phyloP scores from a whole-genome alignment of 2,888 invertebrate species.

The Acanthosepion lycidas region DNA sequence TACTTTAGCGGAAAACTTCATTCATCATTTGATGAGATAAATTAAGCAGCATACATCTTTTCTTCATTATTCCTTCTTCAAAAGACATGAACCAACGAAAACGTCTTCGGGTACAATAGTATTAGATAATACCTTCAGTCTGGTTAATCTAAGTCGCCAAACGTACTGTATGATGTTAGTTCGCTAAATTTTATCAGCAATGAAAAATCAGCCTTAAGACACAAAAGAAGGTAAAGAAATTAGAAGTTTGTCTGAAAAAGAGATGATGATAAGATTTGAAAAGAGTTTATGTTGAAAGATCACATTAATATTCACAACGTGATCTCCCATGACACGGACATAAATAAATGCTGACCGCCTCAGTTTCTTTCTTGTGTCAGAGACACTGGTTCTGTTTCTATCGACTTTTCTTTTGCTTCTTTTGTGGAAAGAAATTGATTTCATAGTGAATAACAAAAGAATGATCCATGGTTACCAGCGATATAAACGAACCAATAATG shows the following conservation, averaged over 20 bases:
- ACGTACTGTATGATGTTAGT: neutral
- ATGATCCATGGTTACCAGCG: neutral
- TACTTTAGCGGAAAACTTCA: too few species aligned
- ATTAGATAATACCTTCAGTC: neutral
- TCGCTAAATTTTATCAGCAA: neutral
- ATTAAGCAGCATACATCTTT: too few species aligned
- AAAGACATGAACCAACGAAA: too few species aligned
- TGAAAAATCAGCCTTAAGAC: neutral
- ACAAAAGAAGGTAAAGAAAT: neutral
- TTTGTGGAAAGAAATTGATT: neutral
- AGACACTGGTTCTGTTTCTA: neutral
- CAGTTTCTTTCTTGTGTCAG: neutral
- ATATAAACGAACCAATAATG: neutral
- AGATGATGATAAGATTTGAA: neutral
- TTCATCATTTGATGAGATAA: too few species aligned
- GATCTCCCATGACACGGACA: constrained; percentile 33
- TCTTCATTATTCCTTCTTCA: too few species aligned
- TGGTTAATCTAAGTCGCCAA: too few species aligned
- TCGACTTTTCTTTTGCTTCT: neutral
- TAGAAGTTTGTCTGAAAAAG: neutral
- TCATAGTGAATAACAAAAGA: neutral
- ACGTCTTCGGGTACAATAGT: too few species aligned
- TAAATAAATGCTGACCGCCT: neutral
- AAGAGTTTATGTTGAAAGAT: constrained; percentile 1
- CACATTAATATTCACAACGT: constrained; percentile 4